A percentile compares a stretch with the other conserved stretches of the same genome.
phyloP scores from a whole-genome alignment of 2,113 vertebrate species.

The Odobenus rosmarus region DNA sequence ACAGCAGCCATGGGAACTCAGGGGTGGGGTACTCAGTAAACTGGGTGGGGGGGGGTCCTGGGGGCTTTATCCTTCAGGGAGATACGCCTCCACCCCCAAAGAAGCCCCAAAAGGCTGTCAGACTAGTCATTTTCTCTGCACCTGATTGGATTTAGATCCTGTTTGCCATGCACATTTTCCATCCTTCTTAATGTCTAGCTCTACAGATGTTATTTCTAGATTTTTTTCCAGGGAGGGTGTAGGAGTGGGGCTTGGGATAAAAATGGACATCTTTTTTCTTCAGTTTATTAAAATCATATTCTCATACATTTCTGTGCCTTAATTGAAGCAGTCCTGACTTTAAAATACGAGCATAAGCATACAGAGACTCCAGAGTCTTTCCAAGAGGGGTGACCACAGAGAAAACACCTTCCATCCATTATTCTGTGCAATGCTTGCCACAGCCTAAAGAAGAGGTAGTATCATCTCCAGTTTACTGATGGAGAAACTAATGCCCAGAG shows the following conservation, averaged over 20 bases:
- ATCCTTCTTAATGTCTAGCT: not conserved
- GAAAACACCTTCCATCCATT: not conserved
- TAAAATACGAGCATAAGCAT: not conserved
- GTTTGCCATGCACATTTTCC: not conserved
- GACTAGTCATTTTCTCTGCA: constrained; percentile 8
- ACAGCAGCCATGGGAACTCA: constrained; percentile 69
- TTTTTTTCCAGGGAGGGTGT: not conserved
- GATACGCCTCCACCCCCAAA: not conserved
- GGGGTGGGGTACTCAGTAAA: constrained; percentile 44
- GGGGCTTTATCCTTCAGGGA: not conserved
- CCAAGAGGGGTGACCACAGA: not conserved
- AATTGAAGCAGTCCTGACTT: not conserved
- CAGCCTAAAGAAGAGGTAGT: not conserved
- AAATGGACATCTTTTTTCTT: not conserved
- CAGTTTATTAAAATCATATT: not conserved
- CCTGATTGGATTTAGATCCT: not conserved
- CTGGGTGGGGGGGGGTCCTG: not conserved
- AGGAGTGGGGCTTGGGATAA: not conserved
- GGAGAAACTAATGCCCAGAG: not conserved
- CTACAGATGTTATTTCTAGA: constrained; percentile 14
- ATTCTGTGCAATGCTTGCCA: not conserved
- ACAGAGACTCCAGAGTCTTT: not conserved
- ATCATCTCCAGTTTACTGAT: not conserved
- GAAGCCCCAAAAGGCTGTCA: constrained; percentile 24
- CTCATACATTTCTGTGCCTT: not conserved